These are phyloP conservation scores for Cosmia pyralina DNA, from an alignment of 2,888 invertebrate species.

Conservation along the genomic window DNA sequence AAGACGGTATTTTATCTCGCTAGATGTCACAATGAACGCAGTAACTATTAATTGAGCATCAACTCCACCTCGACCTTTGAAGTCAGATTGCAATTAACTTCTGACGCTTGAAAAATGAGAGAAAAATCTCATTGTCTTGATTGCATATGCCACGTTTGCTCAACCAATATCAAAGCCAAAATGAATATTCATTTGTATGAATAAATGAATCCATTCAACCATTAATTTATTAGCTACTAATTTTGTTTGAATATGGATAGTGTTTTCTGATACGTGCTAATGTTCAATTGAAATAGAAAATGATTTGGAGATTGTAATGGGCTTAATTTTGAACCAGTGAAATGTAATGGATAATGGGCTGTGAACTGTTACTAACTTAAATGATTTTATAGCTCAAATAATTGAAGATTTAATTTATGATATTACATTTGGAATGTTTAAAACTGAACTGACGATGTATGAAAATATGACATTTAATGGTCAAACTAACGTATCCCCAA, in stretches of 20 bases:
- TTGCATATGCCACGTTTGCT: constrained; percentile 22
- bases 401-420: not conserved
- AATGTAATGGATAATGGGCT: constrained; percentile 2
- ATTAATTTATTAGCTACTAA: constrained; percentile 46
- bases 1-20: constrained; percentile 35
- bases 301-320: constrained; percentile 25
- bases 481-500: not conserved
- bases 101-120: constrained; percentile 37
- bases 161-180: constrained; percentile 20
- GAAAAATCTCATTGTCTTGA: constrained; percentile 34
- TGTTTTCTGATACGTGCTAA: constrained; percentile 41
- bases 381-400: constrained; percentile 16
- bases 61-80: constrained; percentile 60
- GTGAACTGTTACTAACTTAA: constrained; percentile 15
- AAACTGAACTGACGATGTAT: not conserved
- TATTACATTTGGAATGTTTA: not conserved
- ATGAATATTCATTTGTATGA: constrained; percentile 53
- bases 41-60: constrained; percentile 63
- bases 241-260: constrained; percentile 33
- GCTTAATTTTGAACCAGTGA: constrained; percentile 10
- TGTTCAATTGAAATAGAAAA: constrained; percentile 36
- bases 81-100: constrained; percentile 58
- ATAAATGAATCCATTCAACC: constrained; percentile 28
- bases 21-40: constrained; percentile 60
- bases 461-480: not conserved